phyloP scores from a whole-genome alignment of 2,888 invertebrate genomes.

The Heliconius ethilla region DNA sequence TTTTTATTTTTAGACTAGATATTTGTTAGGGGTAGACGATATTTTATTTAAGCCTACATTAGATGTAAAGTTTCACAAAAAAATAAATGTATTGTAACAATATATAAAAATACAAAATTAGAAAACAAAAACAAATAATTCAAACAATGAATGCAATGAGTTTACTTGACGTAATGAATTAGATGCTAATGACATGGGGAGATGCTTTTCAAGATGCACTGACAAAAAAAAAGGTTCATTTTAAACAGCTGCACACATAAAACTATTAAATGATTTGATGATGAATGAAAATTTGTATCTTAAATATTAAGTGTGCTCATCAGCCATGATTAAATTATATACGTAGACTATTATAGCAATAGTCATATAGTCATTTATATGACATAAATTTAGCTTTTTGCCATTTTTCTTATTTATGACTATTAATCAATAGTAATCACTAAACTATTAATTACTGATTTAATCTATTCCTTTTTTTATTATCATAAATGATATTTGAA shows the following conservation, averaged over 20 bases:
- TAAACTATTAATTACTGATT: not conserved
- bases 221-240: not conserved
- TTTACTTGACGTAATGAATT: conserved; percentile 4
- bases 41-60: not conserved
- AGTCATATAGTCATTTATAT: too few species aligned
- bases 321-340: not conserved
- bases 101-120: not conserved
- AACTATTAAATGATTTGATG: not conserved
- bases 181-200: conserved; percentile 12
- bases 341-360: not conserved
- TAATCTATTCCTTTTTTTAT: not conserved
- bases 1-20: conserved; percentile 19
- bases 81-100: not conserved
- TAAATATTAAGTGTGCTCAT: not conserved
- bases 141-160: conserved; percentile 2
- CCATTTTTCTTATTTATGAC: not conserved
- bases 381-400: too few species aligned
- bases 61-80: not conserved
- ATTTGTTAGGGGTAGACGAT: not conserved
- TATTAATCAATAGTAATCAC: not conserved
- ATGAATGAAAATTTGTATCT: not conserved
- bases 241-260: not conserved
- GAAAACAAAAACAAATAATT: not conserved
- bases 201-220: conserved; percentile 30
- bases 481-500: not conserved